Evolutionary conservation across 2,888 invertebrate species (phyloP).

Genomic region (Anodontia alba): DNA sequence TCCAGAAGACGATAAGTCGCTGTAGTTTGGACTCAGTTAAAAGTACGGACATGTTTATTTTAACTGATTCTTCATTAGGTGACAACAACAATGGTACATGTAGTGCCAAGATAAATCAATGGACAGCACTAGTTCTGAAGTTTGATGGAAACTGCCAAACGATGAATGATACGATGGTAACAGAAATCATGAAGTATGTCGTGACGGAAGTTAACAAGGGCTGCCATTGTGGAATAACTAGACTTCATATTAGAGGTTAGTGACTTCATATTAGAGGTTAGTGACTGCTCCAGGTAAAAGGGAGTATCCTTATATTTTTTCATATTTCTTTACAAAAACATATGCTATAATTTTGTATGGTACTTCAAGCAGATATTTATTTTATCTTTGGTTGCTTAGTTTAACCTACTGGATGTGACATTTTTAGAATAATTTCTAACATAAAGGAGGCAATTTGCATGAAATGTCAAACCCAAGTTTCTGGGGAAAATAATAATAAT

Average conservation of each 20-base stretch:
- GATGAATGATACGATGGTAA: neutral
- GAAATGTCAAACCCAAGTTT: too few species aligned
- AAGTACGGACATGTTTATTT: slow-evolving; percentile 47
- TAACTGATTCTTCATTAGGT: slow-evolving; percentile 47
- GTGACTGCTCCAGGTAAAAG: too few species aligned
- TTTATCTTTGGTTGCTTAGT: too few species aligned
- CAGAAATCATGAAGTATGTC: slow-evolving; percentile 26
- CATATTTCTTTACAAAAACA: too few species aligned
- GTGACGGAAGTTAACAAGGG: slow-evolving; percentile 44
- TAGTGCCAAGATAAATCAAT: slow-evolving; percentile 8
- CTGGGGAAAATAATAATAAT: too few species aligned
- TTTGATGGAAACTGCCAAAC: slow-evolving; percentile 39
- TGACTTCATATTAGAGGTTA: neutral
- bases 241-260: slow-evolving; percentile 51
- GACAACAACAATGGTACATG: slow-evolving; percentile 29
- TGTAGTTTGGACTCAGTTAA: slow-evolving; percentile 36
- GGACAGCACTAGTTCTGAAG: slow-evolving; percentile 28
- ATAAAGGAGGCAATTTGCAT: too few species aligned
- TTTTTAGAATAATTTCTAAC: too few species aligned
- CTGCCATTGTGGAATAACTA: slow-evolving; percentile 59
- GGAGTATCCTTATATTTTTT: too few species aligned
- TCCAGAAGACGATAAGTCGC: slow-evolving; percentile 37
- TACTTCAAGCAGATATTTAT: too few species aligned
- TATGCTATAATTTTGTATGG: too few species aligned
- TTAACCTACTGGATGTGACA: too few species aligned